phyloP scores from a whole-genome alignment of 2,888 invertebrate species.

The Tipula vernalis region DNA sequence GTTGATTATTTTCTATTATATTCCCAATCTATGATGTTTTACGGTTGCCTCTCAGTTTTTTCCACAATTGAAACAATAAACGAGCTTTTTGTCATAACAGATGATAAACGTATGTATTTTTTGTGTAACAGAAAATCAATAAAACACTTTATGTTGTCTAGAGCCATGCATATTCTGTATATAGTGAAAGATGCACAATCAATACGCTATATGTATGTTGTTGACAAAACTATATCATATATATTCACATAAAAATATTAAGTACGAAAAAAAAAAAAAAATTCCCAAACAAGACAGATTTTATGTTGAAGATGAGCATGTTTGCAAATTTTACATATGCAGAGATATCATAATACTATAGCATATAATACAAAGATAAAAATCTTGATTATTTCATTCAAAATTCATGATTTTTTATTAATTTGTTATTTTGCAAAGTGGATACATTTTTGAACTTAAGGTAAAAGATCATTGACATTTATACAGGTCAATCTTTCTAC shows the following conservation, averaged over 20 bases:
- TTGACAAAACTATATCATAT: not conserved
- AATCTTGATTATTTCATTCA: not conserved
- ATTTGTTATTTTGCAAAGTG: not conserved
- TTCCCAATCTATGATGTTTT: not conserved
- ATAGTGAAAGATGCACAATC: not conserved
- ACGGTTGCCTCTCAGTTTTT: not conserved
- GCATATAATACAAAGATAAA: not conserved
- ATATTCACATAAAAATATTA: not conserved
- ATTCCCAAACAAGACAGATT: not conserved
- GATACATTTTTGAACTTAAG: not conserved
- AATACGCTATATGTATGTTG: not conserved
- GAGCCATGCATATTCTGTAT: not conserved
- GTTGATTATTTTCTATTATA: not conserved
- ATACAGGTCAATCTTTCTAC: not conserved
- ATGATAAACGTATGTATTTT: not conserved
- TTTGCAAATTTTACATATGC: not conserved
- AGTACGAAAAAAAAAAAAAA: not conserved
- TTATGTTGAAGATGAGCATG: not conserved
- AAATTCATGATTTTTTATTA: not conserved
- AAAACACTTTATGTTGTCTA: not conserved
- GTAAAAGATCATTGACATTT: not conserved
- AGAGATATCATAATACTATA: not conserved
- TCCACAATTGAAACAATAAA: not conserved
- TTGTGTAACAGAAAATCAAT: not conserved
- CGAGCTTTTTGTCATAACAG: not conserved